Evolutionary conservation across 2,797 vertebrate genomes (phyloP).

Genomic region (Rhynchotus rufescens): DNA sequence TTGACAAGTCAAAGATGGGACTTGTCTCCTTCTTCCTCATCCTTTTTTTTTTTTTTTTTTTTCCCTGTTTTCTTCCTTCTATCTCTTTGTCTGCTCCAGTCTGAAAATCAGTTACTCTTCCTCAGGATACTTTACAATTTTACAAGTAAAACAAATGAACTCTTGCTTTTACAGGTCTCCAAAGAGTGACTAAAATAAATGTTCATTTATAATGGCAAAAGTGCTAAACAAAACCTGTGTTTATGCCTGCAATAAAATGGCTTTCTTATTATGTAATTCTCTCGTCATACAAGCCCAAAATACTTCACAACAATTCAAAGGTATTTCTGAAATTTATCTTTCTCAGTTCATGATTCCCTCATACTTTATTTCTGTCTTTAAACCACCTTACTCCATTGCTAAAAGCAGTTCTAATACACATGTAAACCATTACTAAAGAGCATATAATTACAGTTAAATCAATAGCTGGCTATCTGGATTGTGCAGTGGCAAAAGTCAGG

Average conservation of each 20-base stretch:
- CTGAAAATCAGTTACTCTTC: not conserved
- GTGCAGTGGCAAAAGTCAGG: conserved; percentile 72
- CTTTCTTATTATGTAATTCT: not conserved
- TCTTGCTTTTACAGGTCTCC: not conserved
- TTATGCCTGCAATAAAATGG: not conserved
- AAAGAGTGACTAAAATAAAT: not conserved
- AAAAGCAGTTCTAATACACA: conserved; percentile 65
- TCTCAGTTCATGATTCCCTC: not conserved
- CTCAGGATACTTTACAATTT: not conserved
- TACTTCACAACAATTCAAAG: not conserved
- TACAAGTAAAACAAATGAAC: not conserved
- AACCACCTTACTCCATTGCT: conserved; percentile 13
- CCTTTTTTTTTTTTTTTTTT: not conserved
- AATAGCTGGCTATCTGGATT: conserved; percentile 75
- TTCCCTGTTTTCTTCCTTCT: conserved; percentile 15
- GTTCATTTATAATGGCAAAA: not conserved
- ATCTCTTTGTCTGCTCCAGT: not conserved
- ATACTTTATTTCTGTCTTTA: conserved; percentile 33
- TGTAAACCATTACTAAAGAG: conserved; percentile 78
- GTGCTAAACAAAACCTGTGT: not conserved
- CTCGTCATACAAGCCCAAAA: not conserved
- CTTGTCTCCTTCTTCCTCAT: not conserved
- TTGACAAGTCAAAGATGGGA: not conserved
- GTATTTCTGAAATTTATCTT: not conserved
- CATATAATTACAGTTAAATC: conserved; percentile 80